These are phyloP conservation scores for Acrocera orbiculus DNA, from an alignment of 2,888 invertebrate species.

Conservation along the genomic window DNA sequence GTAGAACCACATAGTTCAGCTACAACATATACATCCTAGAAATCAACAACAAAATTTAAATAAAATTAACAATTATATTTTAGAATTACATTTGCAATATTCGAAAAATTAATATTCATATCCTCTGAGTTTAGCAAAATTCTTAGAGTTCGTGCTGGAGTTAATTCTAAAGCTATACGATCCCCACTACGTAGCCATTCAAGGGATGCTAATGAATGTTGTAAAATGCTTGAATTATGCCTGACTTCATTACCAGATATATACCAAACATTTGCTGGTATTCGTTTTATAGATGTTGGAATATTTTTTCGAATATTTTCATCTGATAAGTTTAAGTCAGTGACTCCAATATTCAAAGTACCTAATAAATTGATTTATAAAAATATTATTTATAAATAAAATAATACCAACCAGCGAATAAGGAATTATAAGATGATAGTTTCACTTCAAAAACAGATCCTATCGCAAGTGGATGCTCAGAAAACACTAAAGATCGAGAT, in stretches of 20 bases:
- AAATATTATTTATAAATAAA: conserved; percentile 1
- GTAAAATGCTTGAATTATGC: conserved; percentile 45
- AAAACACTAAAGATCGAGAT: conserved; percentile 29
- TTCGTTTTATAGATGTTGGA: conserved; percentile 42
- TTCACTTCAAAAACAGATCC: conserved; percentile 31
- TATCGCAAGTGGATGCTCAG: conserved; percentile 26
- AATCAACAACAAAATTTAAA: too few relatives aligned
- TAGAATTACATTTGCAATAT: conserved; percentile 55
- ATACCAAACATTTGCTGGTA: conserved; percentile 43
- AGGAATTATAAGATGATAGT: conserved; percentile 26
- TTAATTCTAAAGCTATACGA: conserved; percentile 55
- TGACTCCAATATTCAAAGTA: conserved; percentile 60
- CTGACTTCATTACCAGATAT: conserved; percentile 43
- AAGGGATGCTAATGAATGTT: conserved; percentile 45
- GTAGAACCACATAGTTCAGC: conserved; percentile 68
- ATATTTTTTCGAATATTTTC: conserved; percentile 45
- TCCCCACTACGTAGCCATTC: conserved; percentile 71
- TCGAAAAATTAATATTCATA: conserved; percentile 53
- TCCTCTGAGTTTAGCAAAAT: conserved; percentile 70
- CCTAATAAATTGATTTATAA: conserved; percentile 51
- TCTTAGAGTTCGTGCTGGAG: conserved; percentile 48
- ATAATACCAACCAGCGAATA: conserved; percentile 25
- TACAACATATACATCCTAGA: conserved; percentile 60
- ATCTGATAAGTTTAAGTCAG: conserved; percentile 46
- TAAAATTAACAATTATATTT: background rate